Evolutionary conservation across 1,140 invertebrate species (phyloP), one percentile per base, ranked within the genome.

Genomic region (Trichogramma pretiosum): DNA sequence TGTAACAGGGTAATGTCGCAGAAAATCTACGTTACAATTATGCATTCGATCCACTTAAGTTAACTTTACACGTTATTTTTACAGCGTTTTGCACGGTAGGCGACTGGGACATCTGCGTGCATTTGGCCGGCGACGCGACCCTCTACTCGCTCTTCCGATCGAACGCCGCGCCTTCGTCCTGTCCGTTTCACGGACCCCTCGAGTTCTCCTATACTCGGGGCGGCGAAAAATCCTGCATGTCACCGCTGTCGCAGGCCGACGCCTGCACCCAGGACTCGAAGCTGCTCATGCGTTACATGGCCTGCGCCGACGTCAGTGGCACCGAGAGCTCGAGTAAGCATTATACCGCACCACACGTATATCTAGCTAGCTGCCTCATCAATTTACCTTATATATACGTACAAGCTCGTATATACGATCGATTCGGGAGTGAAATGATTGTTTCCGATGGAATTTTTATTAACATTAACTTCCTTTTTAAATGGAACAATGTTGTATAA

Each of bases 211-310:
- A 85, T 61, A 82, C 56, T 24, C 67, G 78, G 24, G 85, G 85
- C 4, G 85, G 85, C 5, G 77, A 82, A 18, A 81, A 43, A 23
- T 60, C 88, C 53, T 91, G 88, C 67, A 77, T 71, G 50, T 77
- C 77, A 57, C 87, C 88, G 1, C 74, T 78, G 14, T 89, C 86
- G 13, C 81, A 78, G 28, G 83, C 86, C 11, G 86, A 90, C 61
- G 81, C 84, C 46, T 92, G 87, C 62, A 89, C 85, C 1, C 85
- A 90, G 57, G 81, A 88, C 54, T 86, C 82, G 2, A 73, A 83
- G 40, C 68, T 90, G 13, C 73, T 89, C 28, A 74, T 91, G 32
- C 80, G 84, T 54, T 92, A 87, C 62, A 85, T 89, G 62, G 87
- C 87, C 0, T 92, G 88, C 66, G 81, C 85, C n/a, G 87, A 90